Base-by-base conservation (phyloP, 2,113 vertebrate genomes). In the Eudorcas thomsonii region DNA sequence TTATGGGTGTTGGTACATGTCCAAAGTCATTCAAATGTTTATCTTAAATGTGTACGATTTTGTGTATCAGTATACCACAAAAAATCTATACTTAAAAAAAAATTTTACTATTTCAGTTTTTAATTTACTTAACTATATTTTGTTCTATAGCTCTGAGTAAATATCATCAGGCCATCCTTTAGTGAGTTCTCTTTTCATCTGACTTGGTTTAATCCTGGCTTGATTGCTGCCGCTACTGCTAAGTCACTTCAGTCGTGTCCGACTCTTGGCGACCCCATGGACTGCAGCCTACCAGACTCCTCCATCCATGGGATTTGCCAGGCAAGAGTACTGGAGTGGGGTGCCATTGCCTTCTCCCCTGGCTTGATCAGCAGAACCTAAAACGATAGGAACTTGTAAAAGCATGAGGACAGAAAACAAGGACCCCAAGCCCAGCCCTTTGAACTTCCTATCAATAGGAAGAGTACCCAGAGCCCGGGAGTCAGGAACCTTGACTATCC, bases 361-460 rank as follows among this genome's bases (percentile, higher is more conserved):
- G 55, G 16, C 25, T 43, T 74, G 80, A 12, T 96, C 23, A 90
- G 54, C 71, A 86, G 78, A 82, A 87, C 33, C 89, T 85, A 25
- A 67, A 80, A 52, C 0, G 4, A 82, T 2, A 43, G 19, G 30
- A 74, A 15, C 17, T 33, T 74, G 45, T 54, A 25, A 57, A 86
- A 59, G 5, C 23, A 19, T 1, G 3, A n/a, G 11, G 39, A 16
- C 52, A 45, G 87, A 39, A 45, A 50, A n/a, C 8, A n/a, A 64
- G 55, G 9, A 25, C 33, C n/a, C 85, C n/a, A 60, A 36, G 48
- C 9, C 80, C 30, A 30, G 30, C 39, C 43, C 23, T 48, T 16
- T 36, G 16, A 23, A 28, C 28, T 25, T 80, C 28, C 43, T 33
- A 23, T 12, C 23, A 45, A 45, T 45, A 45, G 43, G 43, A 45